phyloP scores from a whole-genome alignment of 2,113 vertebrate species.

The Cebidichthys violaceus region DNA sequence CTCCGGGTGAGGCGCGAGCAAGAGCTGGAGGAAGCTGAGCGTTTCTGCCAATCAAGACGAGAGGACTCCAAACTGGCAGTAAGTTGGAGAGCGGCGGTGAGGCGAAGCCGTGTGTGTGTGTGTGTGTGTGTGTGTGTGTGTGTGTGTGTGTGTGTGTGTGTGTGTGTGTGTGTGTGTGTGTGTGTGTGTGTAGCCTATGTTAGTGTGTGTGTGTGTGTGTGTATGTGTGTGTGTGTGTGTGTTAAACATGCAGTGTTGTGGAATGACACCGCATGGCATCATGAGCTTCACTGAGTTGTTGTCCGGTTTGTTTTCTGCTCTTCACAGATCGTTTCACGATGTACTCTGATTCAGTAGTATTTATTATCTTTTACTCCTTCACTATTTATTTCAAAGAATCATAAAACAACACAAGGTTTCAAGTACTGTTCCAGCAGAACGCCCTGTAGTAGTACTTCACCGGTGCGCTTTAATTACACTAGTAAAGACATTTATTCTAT shows the following conservation, averaged over 20 bases:
- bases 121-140: conserved; percentile 43
- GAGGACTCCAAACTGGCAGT: conserved; percentile 89
- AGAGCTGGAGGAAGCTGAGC: conserved; percentile 53
- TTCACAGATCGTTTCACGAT: neutral
- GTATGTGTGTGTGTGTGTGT: conserved; percentile 48
- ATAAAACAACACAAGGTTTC: neutral
- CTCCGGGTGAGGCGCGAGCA: conserved; percentile 22
- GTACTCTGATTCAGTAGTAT: neutral
- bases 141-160: conserved; percentile 39
- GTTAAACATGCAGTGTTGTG: conserved; percentile 66
- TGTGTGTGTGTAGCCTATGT: neutral
- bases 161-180: conserved; percentile 27
- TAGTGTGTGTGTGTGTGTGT: conserved; percentile 11
- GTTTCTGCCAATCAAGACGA: conserved; percentile 89
- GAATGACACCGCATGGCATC: conserved; percentile 75
- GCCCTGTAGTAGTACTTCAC: neutral
- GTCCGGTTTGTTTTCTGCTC: conserved; percentile 26
- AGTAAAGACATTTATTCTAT: neutral
- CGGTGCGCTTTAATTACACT: neutral
- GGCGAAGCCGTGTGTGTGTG: conserved; percentile 47
- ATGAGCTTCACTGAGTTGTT: conserved; percentile 43
- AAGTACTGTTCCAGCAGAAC: neutral
- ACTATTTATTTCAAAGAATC: neutral
- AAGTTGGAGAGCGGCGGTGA: conserved; percentile 83
- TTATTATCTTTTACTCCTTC: neutral